A percentile compares a stretch with the other conserved stretches of the same genome.
phyloP scores from a whole-genome alignment of 2,888 invertebrate species.

The Oligia latruncula region DNA sequence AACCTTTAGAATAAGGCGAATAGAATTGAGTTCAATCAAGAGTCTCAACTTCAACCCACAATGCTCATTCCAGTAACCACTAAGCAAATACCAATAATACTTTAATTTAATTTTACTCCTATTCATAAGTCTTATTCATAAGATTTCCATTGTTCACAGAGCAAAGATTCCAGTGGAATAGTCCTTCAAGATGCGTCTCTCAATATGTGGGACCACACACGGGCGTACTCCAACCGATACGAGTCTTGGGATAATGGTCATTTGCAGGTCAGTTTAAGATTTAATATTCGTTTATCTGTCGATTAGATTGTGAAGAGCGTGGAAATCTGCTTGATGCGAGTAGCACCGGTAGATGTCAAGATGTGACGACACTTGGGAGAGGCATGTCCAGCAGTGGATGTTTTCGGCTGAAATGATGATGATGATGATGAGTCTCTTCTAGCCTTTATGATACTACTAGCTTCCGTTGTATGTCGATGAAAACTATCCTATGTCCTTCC shows the following conservation, averaged over 20 bases:
- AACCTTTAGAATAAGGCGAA: not conserved
- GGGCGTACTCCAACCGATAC: conserved; percentile 95
- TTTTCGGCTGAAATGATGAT: not conserved
- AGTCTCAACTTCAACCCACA: not conserved
- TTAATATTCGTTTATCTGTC: not conserved
- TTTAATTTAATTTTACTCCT: not conserved
- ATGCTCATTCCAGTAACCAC: not conserved
- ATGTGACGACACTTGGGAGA: not conserved
- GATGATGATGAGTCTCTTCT: not conserved
- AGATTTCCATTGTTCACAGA: conserved; percentile 88
- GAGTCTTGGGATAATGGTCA: conserved; percentile 93
- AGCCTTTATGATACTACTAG: not conserved
- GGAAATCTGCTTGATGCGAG: not conserved
- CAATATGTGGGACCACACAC: conserved; percentile 95
- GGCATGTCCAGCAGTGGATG: not conserved
- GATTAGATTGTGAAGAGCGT: not conserved
- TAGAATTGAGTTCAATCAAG: not conserved
- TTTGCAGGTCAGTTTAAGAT: conserved; percentile 83
- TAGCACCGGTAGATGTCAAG: not conserved
- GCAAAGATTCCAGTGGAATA: conserved; percentile 92
- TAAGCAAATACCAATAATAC: not conserved
- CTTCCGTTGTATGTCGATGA: too few relatives aligned
- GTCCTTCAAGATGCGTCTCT: conserved; percentile 92
- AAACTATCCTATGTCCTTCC: too few relatives aligned
- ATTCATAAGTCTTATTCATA: conserved; percentile 28